Percentiles rank a stretch among this genome's conserved stretches.
Evolutionary conservation across 1,140 invertebrate genomes (phyloP).

Genomic region (Physella acuta): DNA sequence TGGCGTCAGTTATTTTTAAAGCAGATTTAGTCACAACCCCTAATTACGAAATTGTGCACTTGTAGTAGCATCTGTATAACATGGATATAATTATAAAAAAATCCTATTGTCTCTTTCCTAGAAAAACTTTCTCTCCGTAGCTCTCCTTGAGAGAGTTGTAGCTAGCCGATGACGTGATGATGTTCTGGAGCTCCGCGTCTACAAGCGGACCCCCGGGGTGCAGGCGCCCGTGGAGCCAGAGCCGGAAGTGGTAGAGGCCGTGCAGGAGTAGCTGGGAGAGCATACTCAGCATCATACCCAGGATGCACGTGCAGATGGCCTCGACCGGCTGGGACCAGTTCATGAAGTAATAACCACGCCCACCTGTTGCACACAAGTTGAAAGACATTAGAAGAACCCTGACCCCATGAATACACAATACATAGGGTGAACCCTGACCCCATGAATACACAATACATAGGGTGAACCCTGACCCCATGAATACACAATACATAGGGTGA

Average conservation of each 20-base stretch:
- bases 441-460: too few relatives aligned
- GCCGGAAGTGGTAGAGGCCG: constrained; percentile 40
- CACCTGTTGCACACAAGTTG: too few relatives aligned
- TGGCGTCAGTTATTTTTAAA: too few relatives aligned
- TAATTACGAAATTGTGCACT: too few relatives aligned
- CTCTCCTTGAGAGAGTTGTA: constrained; percentile 31
- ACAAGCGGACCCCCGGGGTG: constrained; percentile 22
- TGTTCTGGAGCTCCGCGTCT: constrained; percentile 48
- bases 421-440: too few relatives aligned
- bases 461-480: too few relatives aligned
- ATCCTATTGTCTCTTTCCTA: neutral
- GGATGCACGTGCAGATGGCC: constrained; percentile 48
- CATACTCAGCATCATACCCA: constrained; percentile 43
- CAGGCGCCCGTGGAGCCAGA: constrained; percentile 36
- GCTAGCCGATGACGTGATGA: constrained; percentile 34
- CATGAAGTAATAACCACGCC: constrained; percentile 47
- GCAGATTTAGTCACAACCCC: too few relatives aligned
- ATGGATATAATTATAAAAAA: too few relatives aligned
- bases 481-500: too few relatives aligned
- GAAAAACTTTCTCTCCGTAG: neutral
- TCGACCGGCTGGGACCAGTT: constrained; percentile 52
- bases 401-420: too few relatives aligned
- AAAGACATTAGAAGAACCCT: too few relatives aligned
- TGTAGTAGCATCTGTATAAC: too few relatives aligned
- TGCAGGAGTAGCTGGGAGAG: constrained; percentile 44